Evolutionary conservation across 1,140 invertebrate species (phyloP).

Genomic region (Cydia strobilella): DNA sequence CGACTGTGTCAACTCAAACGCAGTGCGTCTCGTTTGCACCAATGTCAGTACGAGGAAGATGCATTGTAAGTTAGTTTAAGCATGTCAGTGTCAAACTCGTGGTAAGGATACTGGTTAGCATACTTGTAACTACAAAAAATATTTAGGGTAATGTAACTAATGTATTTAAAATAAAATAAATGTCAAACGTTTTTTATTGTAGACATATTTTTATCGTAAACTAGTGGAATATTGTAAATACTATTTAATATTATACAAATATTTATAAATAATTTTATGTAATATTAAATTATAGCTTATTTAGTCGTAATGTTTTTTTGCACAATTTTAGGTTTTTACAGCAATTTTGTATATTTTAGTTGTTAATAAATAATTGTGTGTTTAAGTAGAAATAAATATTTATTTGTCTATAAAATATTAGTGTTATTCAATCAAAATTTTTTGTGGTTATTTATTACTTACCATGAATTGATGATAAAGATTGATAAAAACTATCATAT

Average conservation of each 20-base stretch:
- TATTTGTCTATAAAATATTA: slow-evolving; percentile 25
- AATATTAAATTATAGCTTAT: slow-evolving; percentile 25
- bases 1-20: too few relatives aligned
- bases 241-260: slow-evolving; percentile 5
- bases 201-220: slow-evolving; percentile 17
- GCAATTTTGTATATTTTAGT: slow-evolving; percentile 27
- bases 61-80: too few relatives aligned
- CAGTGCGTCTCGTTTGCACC: too few relatives aligned
- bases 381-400: slow-evolving; percentile 20
- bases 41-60: too few relatives aligned
- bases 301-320: slow-evolving; percentile 15
- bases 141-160: neutral
- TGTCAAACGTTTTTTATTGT: slow-evolving; percentile 21
- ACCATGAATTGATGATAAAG: too few relatives aligned
- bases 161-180: slow-evolving; percentile 16
- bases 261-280: slow-evolving; percentile 20
- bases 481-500: too few relatives aligned
- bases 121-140: neutral
- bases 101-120: neutral
- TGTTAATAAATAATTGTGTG: slow-evolving; percentile 14
- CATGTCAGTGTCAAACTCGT: too few relatives aligned
- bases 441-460: too few relatives aligned
- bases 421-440: neutral
- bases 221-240: slow-evolving; percentile 20
- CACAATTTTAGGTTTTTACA: slow-evolving; percentile 18